A percentile compares a stretch with the other conserved stretches of the same genome.
phyloP scores from a whole-genome alignment of 2,113 vertebrate species.

The Phalacrocorax aristotelis region DNA sequence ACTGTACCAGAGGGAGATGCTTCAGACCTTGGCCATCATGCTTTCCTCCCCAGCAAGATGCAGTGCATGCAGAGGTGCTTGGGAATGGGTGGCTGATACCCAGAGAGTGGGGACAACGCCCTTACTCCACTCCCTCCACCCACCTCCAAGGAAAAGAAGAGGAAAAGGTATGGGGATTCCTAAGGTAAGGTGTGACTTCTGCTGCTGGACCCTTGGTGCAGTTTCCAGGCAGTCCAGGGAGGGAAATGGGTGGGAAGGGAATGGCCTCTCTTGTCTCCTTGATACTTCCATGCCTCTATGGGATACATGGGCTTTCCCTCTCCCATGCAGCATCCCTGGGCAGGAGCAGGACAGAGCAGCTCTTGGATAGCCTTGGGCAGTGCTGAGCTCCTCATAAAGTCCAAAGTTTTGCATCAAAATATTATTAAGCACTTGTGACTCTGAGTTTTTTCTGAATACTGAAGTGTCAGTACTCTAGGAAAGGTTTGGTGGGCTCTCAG shows the following conservation, averaged over 20 bases:
- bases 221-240: background rate
- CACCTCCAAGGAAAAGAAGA: background rate
- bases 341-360: background rate
- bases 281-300: background rate
- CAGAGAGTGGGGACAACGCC: too few relatives aligned
- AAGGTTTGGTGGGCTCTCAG: background rate
- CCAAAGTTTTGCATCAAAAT: background rate
- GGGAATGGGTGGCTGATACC: background rate
- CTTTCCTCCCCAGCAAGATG: background rate
- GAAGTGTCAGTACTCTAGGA: background rate
- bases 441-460: fast-evolving
- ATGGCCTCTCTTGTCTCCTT: background rate
- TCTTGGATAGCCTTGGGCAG: background rate
- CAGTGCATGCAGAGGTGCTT: background rate
- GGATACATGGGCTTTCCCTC: background rate
- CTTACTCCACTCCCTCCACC: background rate
- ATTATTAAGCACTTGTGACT: background rate
- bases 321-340: background rate
- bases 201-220: background rate
- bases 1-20: background rate
- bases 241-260: background rate
- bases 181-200: background rate
- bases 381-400: background rate
- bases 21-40: background rate
- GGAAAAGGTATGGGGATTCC: background rate